These are phyloP conservation scores for Colius striatus DNA, from an alignment of 2,113 vertebrate genomes.

Conservation along the genomic window DNA sequence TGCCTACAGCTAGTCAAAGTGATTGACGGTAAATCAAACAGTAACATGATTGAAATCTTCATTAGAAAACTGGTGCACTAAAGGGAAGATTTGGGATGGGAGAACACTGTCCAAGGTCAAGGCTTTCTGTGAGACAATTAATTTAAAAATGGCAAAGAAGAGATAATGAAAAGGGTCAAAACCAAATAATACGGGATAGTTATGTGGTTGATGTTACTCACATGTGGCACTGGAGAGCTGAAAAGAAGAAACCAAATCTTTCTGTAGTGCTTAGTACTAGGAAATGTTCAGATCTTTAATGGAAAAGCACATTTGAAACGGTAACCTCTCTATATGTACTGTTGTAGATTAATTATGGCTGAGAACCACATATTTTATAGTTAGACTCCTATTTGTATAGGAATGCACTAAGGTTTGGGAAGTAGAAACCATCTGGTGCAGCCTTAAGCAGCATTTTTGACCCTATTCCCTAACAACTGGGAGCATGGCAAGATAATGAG, in stretches of 20 bases:
- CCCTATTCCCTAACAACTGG: neutral
- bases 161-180: neutral
- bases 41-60: slow-evolving; percentile 15
- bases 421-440: neutral
- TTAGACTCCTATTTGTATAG: neutral
- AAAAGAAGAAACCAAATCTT: neutral
- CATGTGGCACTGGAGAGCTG: neutral
- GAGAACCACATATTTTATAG: neutral
- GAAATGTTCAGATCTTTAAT: neutral
- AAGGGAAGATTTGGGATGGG: neutral
- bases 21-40: neutral
- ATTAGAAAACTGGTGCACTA: neutral
- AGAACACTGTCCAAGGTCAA: neutral
- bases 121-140: neutral
- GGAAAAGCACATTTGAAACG: neutral
- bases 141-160: neutral
- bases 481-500: neutral
- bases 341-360: neutral
- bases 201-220: neutral
- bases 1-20: neutral
- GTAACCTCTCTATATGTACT: neutral
- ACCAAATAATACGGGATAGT: neutral
- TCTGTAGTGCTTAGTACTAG: neutral
- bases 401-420: neutral
- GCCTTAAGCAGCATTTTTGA: neutral